Percentiles rank a stretch among this genome's conserved stretches.
Conservation (phyloP, 2,888 invertebrate species). For the Phorcus lineatus region DNA sequence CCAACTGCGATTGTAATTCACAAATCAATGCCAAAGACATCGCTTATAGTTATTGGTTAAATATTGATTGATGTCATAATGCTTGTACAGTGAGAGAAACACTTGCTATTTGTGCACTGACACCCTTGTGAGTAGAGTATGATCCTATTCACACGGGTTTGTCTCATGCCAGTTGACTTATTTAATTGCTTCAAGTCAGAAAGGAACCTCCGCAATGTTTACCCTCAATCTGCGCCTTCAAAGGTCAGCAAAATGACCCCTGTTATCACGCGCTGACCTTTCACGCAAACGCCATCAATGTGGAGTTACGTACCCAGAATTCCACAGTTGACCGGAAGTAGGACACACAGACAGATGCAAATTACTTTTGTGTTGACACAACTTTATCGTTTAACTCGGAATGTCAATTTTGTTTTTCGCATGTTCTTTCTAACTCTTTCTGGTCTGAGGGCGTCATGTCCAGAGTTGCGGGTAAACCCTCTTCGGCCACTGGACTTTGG, state of each 20-base stretch:
- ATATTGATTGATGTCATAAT: too few relatives aligned
- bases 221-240: not conserved
- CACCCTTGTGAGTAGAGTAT: too few relatives aligned
- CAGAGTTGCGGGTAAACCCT: not conserved
- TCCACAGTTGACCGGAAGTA: slow-evolving; percentile 24
- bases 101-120: too few relatives aligned
- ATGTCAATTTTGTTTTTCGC: slow-evolving; percentile 22
- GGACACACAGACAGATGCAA: slow-evolving; percentile 21
- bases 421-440: not conserved
- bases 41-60: too few relatives aligned
- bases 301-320: slow-evolving; percentile 17
- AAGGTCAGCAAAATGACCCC: slow-evolving; percentile 17
- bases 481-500: slow-evolving; percentile 11
- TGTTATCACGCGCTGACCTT: slow-evolving; percentile 24
- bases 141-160: too few relatives aligned
- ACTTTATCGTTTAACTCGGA: slow-evolving; percentile 23
- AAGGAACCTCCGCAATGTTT: slow-evolving; percentile 15
- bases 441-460: not conserved
- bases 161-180: not conserved
- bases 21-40: too few relatives aligned
- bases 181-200: not conserved
- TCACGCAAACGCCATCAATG: slow-evolving; percentile 23
- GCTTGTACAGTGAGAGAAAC: too few relatives aligned
- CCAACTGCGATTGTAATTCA: too few relatives aligned
- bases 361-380: slow-evolving; percentile 15